A percentile compares a stretch with the other conserved stretches of the same genome.
Conservation (phyloP, 2,888 invertebrate genomes). For the Torymus aiolomorphi region DNA sequence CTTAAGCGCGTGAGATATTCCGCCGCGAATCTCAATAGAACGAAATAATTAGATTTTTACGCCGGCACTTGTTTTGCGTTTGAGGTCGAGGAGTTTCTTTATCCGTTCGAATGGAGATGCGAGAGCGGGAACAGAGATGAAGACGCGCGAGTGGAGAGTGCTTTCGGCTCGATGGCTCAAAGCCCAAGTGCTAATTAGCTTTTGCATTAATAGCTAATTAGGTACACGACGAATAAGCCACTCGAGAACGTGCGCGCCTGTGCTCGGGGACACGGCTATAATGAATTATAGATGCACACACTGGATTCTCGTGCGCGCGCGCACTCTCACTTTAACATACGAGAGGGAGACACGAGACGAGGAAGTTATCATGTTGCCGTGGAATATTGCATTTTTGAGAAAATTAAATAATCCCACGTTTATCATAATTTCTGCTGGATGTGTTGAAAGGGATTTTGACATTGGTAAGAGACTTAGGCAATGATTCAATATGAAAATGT, state of each 20-base stretch:
- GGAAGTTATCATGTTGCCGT: too few relatives aligned
- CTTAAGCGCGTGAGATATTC: background rate
- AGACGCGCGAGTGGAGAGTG: slow-evolving; percentile 1
- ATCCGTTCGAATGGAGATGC: background rate
- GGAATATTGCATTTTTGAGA: too few relatives aligned
- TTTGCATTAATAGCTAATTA: slow-evolving; percentile 54
- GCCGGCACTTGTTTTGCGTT: slow-evolving; percentile 22
- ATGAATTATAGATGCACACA: slow-evolving; percentile 44
- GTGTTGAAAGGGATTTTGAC: too few relatives aligned
- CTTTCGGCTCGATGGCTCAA: slow-evolving; percentile 41
- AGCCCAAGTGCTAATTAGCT: slow-evolving; percentile 52
- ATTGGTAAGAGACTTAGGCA: too few relatives aligned
- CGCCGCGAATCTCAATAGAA: background rate
- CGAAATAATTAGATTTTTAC: slow-evolving; percentile 45
- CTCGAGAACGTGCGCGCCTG: slow-evolving; percentile 4
- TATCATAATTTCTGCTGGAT: too few relatives aligned
- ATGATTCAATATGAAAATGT: too few relatives aligned
- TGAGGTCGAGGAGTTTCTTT: slow-evolving; percentile 49
- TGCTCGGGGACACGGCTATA: background rate
- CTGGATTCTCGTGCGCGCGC: background rate
- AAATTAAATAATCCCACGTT: too few relatives aligned
- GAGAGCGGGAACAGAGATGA: background rate
- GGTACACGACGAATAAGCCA: slow-evolving; percentile 15
- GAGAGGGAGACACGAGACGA: too few relatives aligned
- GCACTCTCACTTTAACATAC: too few relatives aligned